Conservation (phyloP, 2,888 invertebrate genomes). For the Chloromyia formosa region DNA sequence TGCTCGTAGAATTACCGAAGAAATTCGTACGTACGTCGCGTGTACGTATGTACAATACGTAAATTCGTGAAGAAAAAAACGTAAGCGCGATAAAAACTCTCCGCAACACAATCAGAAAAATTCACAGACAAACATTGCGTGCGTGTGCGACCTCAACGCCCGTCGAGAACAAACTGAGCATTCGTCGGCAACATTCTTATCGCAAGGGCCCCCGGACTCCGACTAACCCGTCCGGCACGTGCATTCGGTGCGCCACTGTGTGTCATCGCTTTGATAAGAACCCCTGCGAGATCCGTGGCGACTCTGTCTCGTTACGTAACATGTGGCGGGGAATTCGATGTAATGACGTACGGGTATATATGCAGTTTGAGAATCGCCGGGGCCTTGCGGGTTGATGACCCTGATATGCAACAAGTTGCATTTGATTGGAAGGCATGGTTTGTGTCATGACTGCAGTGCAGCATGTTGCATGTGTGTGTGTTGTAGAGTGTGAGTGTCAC, state of each 20-base stretch:
- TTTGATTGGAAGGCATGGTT: conserved; percentile 19
- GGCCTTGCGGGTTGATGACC: conserved; percentile 26
- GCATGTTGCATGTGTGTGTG: conserved; percentile 1
- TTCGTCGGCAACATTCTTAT: conserved; percentile 24
- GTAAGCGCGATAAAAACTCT: neutral
- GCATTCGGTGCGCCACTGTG: conserved; percentile 4
- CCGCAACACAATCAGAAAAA: neutral
- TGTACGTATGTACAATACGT: no score
- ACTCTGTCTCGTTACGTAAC: conserved; percentile 6
- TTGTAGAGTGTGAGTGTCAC: no score
- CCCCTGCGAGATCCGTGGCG: neutral
- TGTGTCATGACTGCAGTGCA: neutral
- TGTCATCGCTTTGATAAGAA: conserved; percentile 34
- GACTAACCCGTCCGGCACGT: neutral
- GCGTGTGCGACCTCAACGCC: conserved; percentile 7
- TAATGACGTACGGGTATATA: no score
- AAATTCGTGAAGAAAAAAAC: neutral
- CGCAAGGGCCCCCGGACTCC: conserved; percentile 4
- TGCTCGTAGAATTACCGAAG: neutral
- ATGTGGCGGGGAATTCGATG: neutral
- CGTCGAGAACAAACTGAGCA: conserved; percentile 6
- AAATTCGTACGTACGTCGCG: neutral
- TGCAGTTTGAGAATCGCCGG: conserved; percentile 21
- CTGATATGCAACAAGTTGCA: conserved; percentile 30
- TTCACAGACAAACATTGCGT: neutral